Evolutionary conservation across 2,113 vertebrate species (phyloP), one percentile per base, ranked within the genome.

Genomic region (Chaetops frenatus): DNA sequence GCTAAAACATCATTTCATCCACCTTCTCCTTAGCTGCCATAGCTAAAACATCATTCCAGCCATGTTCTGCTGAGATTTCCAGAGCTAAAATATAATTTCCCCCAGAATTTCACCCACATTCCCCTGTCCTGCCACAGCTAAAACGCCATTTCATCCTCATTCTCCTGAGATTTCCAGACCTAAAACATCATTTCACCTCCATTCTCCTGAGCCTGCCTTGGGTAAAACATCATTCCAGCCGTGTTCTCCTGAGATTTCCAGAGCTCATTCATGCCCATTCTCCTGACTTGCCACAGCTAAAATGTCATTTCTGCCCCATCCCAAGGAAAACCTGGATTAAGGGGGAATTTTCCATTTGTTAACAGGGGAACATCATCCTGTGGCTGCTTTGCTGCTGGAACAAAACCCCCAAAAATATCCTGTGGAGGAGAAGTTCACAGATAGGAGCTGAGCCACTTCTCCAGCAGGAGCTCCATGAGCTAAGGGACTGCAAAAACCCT

Each of bases 241-340:
- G 2, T 2, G 14, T 24, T 47, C 42, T 47, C 15, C 64, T 25
- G 31, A n/a, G 12, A 1, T n/a, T 45, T 57, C 40, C 53, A 44
- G 38, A 42, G 23, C 29, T 42, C 27, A 56, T 73, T 33, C 51
- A 21, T 35, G 13, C 24, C 20, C 20, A 36, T 58, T 74, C 9
- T 47, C 72, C 72, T 29, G 20, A 29, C 6, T 5, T 14, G 5
- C 54, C 42, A 17, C 0, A 22, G 25, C 3, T 47, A 31, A 61
- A 48, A 76, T 36, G 24, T 24, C 0, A 15, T 50, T 64, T 51
- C 7, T 66, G 24, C 36, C 11, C 13, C 11, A 21, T 2, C 54
- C 70, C 14, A 0, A 2, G 4, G 23, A 67, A 3, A 0, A 1
- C 9, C 24, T 33, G 42, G 40, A 20, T 2, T 21, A 33, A n/a